These are phyloP conservation scores for Drosophila subsilvestris DNA, from an alignment of 2,888 invertebrate species.

Conservation along the genomic window DNA sequence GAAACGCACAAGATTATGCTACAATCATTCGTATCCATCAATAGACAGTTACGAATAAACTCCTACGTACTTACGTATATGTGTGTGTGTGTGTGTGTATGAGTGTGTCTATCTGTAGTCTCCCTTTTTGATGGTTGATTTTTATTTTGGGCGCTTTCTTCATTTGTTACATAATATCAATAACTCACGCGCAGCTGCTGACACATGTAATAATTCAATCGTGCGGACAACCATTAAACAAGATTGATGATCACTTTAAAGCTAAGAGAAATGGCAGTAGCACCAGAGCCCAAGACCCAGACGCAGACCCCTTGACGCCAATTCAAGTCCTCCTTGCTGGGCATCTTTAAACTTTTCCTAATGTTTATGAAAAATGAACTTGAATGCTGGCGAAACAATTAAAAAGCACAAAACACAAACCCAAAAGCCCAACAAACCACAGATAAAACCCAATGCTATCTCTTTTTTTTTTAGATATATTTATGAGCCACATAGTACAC, in stretches of 20 bases:
- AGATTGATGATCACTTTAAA: conserved; percentile 82
- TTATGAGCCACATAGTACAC: conserved; percentile 47
- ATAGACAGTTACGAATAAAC: neutral
- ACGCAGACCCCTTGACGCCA: conserved; percentile 60
- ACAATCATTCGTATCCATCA: conserved; percentile 1
- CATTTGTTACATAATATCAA: conserved; percentile 77
- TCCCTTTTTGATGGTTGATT: conserved; percentile 60
- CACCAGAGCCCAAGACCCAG: conserved; percentile 12
- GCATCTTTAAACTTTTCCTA: conserved; percentile 56
- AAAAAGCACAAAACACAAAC: conserved; percentile 43
- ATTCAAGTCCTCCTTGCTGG: conserved; percentile 26
- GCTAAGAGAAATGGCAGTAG: conserved; percentile 36
- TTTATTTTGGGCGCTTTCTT: conserved; percentile 70
- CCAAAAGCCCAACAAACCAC: conserved; percentile 9
- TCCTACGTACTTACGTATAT: conserved; percentile 14
- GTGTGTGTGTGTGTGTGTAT: conserved; percentile 32
- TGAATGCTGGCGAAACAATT: conserved; percentile 59
- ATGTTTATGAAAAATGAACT: conserved; percentile 65
- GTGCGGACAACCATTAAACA: conserved; percentile 82
- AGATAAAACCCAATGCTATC: conserved; percentile 29
- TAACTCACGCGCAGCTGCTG: conserved; percentile 79
- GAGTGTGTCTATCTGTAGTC: no score
- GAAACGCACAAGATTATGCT: conserved; percentile 31
- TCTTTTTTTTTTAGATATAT: conserved; percentile 47
- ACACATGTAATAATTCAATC: conserved; percentile 82